Evolutionary conservation across 2,888 invertebrate genomes (phyloP).

Genomic region (Subacronicta megacephala): DNA sequence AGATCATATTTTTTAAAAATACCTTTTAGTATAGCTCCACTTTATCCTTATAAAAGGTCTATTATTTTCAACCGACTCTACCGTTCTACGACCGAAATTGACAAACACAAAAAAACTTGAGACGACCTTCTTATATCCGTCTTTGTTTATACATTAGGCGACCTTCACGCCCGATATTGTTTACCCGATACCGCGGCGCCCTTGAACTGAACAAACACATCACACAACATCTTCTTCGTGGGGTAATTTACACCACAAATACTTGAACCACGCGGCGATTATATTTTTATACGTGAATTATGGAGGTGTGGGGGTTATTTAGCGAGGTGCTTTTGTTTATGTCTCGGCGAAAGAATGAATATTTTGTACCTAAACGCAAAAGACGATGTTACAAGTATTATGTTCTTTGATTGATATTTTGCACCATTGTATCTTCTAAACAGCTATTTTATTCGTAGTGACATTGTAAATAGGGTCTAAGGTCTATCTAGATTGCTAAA

Average conservation of each 20-base stretch:
- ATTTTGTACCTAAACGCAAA: neutral
- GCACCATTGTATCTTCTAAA: too few relatives aligned
- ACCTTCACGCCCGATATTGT: slow-evolving; percentile 24
- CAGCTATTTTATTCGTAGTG: too few relatives aligned
- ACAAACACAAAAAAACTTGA: neutral
- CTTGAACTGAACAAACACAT: slow-evolving; percentile 36
- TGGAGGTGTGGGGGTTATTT: neutral
- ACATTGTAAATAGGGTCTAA: too few relatives aligned
- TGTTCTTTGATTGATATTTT: too few relatives aligned
- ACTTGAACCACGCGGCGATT: slow-evolving; percentile 14
- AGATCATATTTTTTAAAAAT: too few relatives aligned
- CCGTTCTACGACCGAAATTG: too few relatives aligned
- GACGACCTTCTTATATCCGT: neutral
- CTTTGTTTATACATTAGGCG: neutral
- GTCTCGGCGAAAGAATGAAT: too few relatives aligned
- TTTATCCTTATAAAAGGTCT: too few relatives aligned
- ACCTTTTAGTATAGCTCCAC: neutral
- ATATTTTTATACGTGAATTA: slow-evolving; percentile 33
- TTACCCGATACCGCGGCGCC: slow-evolving; percentile 4
- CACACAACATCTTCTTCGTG: slow-evolving; percentile 22
- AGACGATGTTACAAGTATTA: too few relatives aligned
- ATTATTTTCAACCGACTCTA: too few relatives aligned
- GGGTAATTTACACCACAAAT: slow-evolving; percentile 26
- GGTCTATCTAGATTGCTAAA: too few relatives aligned
- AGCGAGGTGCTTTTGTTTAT: too few relatives aligned